Conservation (phyloP, 2,113 vertebrate genomes). For the Etheostoma cragini region DNA sequence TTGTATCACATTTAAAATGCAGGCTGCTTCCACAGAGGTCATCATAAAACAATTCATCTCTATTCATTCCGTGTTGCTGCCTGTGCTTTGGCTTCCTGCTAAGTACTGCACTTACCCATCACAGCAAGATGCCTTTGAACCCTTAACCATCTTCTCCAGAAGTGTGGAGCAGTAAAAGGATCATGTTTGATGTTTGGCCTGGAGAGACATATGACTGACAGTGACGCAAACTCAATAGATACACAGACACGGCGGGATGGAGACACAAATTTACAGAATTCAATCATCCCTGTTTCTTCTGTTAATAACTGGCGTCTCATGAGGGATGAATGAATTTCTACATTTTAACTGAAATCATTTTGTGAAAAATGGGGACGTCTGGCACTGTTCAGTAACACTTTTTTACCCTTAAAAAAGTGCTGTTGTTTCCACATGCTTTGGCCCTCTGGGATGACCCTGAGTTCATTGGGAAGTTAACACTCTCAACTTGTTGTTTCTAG, state of each 20-base stretch:
- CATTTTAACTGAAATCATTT: background rate
- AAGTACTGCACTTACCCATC: conserved; percentile 17
- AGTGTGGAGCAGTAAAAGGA: conserved; percentile 17
- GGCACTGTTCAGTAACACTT: background rate
- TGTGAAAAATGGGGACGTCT: background rate
- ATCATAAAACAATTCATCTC: background rate
- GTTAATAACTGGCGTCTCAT: background rate
- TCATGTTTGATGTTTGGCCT: conserved; percentile 38
- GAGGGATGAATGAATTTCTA: background rate
- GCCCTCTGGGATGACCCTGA: too few relatives aligned
- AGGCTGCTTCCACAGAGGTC: background rate
- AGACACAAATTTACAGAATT: background rate
- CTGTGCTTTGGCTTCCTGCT: conserved; percentile 18
- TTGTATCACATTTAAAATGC: background rate
- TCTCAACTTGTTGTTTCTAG: too few relatives aligned
- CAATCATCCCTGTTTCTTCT: background rate
- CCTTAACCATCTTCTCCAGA: conserved; percentile 25
- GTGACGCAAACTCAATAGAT: background rate
- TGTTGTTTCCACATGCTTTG: too few relatives aligned
- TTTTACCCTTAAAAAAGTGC: too few relatives aligned
- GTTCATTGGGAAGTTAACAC: too few relatives aligned
- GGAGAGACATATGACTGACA: background rate
- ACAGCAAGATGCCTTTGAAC: conserved; percentile 38
- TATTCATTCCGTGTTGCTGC: background rate
- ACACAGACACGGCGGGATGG: background rate